phyloP scores from a whole-genome alignment of 2,888 invertebrate species.

The Agrotis segetum region DNA sequence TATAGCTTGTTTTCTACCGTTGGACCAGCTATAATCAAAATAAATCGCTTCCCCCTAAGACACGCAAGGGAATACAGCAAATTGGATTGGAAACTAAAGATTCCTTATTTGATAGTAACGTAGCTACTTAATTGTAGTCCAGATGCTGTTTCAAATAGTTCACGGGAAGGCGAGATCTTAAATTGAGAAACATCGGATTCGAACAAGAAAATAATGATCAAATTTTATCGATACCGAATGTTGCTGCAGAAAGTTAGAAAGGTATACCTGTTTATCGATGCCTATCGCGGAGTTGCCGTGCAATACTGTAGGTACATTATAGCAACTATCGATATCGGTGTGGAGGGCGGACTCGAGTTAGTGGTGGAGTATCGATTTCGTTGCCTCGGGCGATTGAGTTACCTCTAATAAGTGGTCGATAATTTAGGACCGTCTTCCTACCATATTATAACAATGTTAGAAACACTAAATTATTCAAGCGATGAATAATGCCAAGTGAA shows the following conservation, averaged over 20 bases:
- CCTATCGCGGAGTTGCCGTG: slow-evolving; percentile 66
- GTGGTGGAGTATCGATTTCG: slow-evolving; percentile 70
- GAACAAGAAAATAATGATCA: slow-evolving; percentile 62
- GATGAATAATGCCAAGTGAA: slow-evolving; percentile 19
- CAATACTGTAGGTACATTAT: slow-evolving; percentile 65
- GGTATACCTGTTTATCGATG: slow-evolving; percentile 71
- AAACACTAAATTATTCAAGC: slow-evolving; percentile 43
- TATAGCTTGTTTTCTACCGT: slow-evolving; percentile 86
- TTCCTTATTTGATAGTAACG: slow-evolving; percentile 75
- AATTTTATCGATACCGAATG: slow-evolving; percentile 60
- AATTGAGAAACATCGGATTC: slow-evolving; percentile 60
- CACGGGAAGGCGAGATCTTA: slow-evolving; percentile 42
- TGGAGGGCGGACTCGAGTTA: slow-evolving; percentile 54
- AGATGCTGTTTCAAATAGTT: slow-evolving; percentile 46
- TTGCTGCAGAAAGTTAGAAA: slow-evolving; percentile 62
- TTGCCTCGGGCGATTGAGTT: slow-evolving; percentile 79
- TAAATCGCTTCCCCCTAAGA: slow-evolving; percentile 85
- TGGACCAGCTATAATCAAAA: slow-evolving; percentile 88
- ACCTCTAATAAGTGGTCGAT: slow-evolving; percentile 79
- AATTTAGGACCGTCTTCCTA: slow-evolving; percentile 79
- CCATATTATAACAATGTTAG: slow-evolving; percentile 52
- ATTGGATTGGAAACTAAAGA: slow-evolving; percentile 84
- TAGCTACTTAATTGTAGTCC: slow-evolving; percentile 65
- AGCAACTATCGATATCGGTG: slow-evolving; percentile 60
- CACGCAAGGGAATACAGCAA: slow-evolving; percentile 87